These are phyloP conservation scores for Platichthys flesus DNA, from an alignment of 2,113 vertebrate species.

Conservation along the genomic window DNA sequence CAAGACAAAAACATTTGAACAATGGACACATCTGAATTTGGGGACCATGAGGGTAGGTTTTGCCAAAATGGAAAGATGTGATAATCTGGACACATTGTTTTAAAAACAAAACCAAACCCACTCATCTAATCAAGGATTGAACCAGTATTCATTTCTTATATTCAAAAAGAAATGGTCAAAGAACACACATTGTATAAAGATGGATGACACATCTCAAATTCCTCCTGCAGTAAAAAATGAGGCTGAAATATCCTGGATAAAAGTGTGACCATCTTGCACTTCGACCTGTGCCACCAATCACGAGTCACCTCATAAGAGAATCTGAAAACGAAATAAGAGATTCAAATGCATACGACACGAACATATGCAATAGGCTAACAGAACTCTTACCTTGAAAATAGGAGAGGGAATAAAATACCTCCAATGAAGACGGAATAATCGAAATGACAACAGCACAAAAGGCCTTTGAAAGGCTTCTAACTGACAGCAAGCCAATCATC, in stretches of 20 bases:
- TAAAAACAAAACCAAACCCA: not conserved
- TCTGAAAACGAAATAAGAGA: slow-evolving; percentile 3
- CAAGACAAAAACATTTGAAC: slow-evolving; percentile 35
- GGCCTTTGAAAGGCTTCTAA: slow-evolving; percentile 36
- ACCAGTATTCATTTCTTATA: too few species aligned
- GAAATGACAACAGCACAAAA: slow-evolving; percentile 21
- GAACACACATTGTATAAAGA: too few species aligned
- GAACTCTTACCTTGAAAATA: slow-evolving; percentile 21
- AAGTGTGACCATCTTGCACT: too few species aligned
- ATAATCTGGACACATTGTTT: not conserved
- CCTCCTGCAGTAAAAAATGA: too few species aligned
- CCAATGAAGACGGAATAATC: slow-evolving; percentile 24
- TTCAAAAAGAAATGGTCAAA: too few species aligned
- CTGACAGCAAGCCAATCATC: slow-evolving; percentile 24
- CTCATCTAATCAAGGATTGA: not conserved
- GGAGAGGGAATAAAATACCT: slow-evolving; percentile 3
- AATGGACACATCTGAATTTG: slow-evolving; percentile 58
- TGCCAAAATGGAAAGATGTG: slow-evolving; percentile 32
- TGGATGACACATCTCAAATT: too few species aligned
- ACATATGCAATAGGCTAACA: slow-evolving; percentile 5
- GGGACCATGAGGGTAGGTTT: slow-evolving; percentile 3
- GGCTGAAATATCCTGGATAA: too few species aligned
- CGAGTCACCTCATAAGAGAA: not conserved
- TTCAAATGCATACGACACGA: not conserved
- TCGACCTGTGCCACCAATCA: too few species aligned